Evolutionary conservation across 2,888 invertebrate species (phyloP).

Genomic region (Pediacus dermestoides): DNA sequence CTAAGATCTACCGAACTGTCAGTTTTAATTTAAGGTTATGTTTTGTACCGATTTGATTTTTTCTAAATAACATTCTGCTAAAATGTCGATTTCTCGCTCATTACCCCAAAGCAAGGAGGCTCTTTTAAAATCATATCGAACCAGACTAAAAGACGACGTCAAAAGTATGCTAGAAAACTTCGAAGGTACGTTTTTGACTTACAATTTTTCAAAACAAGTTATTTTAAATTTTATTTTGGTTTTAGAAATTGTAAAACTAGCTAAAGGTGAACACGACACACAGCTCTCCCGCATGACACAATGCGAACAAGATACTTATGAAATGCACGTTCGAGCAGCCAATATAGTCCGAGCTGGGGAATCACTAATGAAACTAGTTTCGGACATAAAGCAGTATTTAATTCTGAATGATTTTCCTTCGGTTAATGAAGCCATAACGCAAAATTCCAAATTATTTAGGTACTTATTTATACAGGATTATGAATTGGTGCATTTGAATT

Average conservation of each 20-base stretch:
- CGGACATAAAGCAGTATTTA: constrained; percentile 96
- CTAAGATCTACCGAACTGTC: too few species aligned
- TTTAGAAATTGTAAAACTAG: constrained; percentile 84
- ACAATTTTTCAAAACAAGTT: constrained; percentile 4
- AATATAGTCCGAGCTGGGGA: constrained; percentile 97
- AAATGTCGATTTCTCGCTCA: constrained; percentile 55
- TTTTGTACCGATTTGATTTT: not conserved
- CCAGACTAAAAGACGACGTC: constrained; percentile 91
- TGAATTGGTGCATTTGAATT: not conserved
- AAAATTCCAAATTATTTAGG: constrained; percentile 80
- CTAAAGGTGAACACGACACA: constrained; percentile 86
- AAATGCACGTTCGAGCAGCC: constrained; percentile 94
- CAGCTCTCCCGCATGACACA: constrained; percentile 88
- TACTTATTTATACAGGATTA: constrained; percentile 20
- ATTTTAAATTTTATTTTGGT: constrained; percentile 10
- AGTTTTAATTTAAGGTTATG: not conserved
- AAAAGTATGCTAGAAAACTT: constrained; percentile 98
- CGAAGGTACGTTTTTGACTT: constrained; percentile 64
- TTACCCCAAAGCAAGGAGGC: constrained; percentile 94
- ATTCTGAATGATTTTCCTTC: constrained; percentile 98
- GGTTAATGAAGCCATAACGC: constrained; percentile 95
- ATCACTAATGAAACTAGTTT: constrained; percentile 93
- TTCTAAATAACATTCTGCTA: not conserved
- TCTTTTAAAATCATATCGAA: constrained; percentile 89
- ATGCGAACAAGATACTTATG: constrained; percentile 92